Evolutionary conservation across 2,113 vertebrate species (phyloP), one percentile per base, ranked within the genome.

Genomic region (Glaucidium brasilianum): DNA sequence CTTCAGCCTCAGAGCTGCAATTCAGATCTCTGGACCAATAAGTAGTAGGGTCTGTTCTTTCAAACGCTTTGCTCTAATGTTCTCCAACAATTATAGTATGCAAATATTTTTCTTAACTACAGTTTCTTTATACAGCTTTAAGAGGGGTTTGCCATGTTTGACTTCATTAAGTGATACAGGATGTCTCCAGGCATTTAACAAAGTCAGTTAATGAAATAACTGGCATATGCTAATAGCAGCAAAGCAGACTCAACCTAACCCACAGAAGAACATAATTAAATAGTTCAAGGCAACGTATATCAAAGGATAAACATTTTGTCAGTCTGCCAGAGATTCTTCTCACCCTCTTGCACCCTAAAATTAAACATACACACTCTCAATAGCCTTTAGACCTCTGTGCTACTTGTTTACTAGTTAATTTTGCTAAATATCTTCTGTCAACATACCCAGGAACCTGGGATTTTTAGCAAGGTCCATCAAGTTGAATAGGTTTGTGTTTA

Each of bases 61-160:
- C 18, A 7, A 52, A 80, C 34, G 11, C 29, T 94, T 71, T 83
- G 27, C 75, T 92, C 67, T 64, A 85, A 83, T 45, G 32, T 58
- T 92, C 85, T 90, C 39, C 63, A 92, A 89, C 35, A 92, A 94
- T 91, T 90, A 78, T 0, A 56, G 16, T 35, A 91, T 95, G 73
- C 85, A 97, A 96, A 94, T 95, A 77, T 43, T 90, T 92, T 86
- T 68, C 68, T 95, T 92, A 95, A 93, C 87, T 89, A 93, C 47
- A 52, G 32, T 90, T 91, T 34, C 43, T 87, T 94, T 89, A 19
- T 72, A n/a, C 43, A 75, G n/a, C 87, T 73, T 3, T 63, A 26
- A 64, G 58, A 82, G 41, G 56, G 15, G 16, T 85, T 97, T 95
- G 55, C 37, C 41, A 75, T 86, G 60, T 94, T 93, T 94, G 53